Evolutionary conservation across 2,113 vertebrate species (phyloP).

Genomic region (Vidua macroura): DNA sequence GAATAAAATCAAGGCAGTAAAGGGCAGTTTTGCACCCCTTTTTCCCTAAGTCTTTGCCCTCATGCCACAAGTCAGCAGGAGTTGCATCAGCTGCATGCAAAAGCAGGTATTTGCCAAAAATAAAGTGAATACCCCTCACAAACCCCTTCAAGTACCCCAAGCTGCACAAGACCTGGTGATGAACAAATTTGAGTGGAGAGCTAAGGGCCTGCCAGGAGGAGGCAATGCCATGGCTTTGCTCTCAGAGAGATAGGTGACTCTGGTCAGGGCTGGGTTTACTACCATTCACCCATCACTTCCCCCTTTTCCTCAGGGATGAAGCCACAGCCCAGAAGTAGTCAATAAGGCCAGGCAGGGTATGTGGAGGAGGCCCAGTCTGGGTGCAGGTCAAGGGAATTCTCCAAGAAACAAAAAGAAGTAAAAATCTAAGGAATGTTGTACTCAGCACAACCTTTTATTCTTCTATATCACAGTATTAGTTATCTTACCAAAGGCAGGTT

Average conservation of each 20-base stretch:
- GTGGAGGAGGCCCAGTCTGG: not conserved
- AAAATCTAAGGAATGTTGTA: not conserved
- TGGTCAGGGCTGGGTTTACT: not conserved
- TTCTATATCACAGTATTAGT: not conserved
- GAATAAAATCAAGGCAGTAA: not conserved
- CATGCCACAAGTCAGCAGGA: rapidly evolving
- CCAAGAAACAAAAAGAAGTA: not conserved
- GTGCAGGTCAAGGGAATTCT: not conserved
- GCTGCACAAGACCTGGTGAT: not conserved
- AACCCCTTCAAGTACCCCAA: not conserved
- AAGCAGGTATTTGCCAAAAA: not conserved
- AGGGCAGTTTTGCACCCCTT: not conserved
- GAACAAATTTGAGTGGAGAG: not conserved
- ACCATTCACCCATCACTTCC: not conserved
- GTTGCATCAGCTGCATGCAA: rapidly evolving
- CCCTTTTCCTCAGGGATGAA: not conserved
- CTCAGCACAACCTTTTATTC: not conserved
- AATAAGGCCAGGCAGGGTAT: not conserved
- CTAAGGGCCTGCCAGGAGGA: not conserved
- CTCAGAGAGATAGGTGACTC: rapidly evolving
- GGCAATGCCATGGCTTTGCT: not conserved
- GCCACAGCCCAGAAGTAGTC: not conserved
- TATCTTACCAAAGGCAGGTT: not conserved
- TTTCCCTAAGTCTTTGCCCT: not conserved
- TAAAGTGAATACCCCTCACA: not conserved